Evolutionary conservation across 2,113 vertebrate species (phyloP).

Genomic region (Irena cyanogastra): DNA sequence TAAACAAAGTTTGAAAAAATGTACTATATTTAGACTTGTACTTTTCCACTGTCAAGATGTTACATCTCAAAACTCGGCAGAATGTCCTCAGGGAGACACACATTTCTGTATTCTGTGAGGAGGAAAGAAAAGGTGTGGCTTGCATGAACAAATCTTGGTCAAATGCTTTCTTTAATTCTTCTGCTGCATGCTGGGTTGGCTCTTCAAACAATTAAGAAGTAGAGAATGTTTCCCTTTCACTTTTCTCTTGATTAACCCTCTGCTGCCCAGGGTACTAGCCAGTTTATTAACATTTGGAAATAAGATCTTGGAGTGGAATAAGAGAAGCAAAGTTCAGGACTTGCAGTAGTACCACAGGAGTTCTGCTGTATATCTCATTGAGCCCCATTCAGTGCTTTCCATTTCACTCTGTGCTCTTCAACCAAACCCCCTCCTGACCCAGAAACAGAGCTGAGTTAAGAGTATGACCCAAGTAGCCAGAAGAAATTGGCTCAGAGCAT

Average conservation of each 20-base stretch:
- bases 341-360: background rate
- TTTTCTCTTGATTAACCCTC: background rate
- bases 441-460: background rate
- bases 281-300: background rate
- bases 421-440: background rate
- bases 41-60: slow-evolving; percentile 11
- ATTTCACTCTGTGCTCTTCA: background rate
- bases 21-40: slow-evolving; percentile 9
- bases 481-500: background rate
- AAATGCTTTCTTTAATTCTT: background rate
- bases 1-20: background rate
- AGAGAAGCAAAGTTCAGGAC: background rate
- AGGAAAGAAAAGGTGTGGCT: slow-evolving; percentile 30
- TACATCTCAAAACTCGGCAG: background rate
- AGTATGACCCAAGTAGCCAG: background rate
- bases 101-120: background rate
- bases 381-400: background rate
- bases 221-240: background rate
- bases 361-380: background rate
- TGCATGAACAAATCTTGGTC: background rate
- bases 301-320: background rate
- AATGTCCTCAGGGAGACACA: background rate
- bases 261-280: background rate
- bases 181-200: background rate
- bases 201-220: background rate